Evolutionary conservation across 2,797 vertebrate genomes (phyloP).

Genomic region (Cyclura pinguis): DNA sequence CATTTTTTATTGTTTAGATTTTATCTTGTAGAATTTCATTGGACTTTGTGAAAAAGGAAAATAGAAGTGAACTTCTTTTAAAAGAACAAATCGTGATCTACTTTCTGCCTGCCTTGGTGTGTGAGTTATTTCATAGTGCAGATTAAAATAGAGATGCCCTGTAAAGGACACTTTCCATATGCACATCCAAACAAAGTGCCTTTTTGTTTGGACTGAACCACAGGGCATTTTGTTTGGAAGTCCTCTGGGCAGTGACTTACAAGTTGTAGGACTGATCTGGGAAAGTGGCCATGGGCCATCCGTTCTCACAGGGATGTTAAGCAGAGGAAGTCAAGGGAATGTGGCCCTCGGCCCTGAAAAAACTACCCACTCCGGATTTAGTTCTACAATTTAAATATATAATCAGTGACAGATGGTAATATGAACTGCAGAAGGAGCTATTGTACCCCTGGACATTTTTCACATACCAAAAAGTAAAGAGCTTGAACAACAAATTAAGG

Average conservation of each 20-base stretch:
- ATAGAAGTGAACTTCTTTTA: not conserved
- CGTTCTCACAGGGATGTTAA: conserved; percentile 65
- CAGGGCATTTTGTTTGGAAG: not conserved
- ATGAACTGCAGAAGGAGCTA: conserved; percentile 69
- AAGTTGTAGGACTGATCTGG: conserved; percentile 59
- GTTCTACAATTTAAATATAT: conserved; percentile 73
- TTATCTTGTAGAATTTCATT: not conserved
- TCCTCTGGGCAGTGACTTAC: conserved; percentile 43
- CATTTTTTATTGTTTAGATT: not conserved
- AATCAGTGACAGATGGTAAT: conserved; percentile 75
- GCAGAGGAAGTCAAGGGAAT: conserved; percentile 70
- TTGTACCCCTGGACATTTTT: conserved; percentile 72
- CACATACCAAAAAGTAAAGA: conserved; percentile 68
- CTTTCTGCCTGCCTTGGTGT: not conserved
- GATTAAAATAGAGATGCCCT: conserved; percentile 56
- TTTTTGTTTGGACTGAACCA: conserved; percentile 35
- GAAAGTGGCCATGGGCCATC: conserved; percentile 58
- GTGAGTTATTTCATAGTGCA: conserved; percentile 48
- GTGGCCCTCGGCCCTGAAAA: conserved; percentile 1
- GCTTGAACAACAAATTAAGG: conserved; percentile 68
- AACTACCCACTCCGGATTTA: conserved; percentile 43
- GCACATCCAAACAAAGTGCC: not conserved
- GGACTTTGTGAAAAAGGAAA: not conserved
- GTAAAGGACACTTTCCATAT: conserved; percentile 39
- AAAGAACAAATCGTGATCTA: not conserved